Evolutionary conservation across 2,797 vertebrate genomes (phyloP).

Genomic region (Graptemys geographica): DNA sequence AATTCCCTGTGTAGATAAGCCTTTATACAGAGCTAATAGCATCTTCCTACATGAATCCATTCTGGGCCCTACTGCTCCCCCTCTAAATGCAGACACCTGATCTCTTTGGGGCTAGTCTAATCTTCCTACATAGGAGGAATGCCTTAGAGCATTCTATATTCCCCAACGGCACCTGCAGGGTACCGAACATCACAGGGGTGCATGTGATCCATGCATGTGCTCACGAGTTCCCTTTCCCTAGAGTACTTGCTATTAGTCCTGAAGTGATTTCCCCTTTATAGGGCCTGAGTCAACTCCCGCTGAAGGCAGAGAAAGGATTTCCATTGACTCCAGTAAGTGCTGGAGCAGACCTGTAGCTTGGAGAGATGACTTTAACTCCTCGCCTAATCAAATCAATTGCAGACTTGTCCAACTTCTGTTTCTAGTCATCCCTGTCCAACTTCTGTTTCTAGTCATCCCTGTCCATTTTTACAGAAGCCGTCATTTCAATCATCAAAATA

Average conservation of each 20-base stretch:
- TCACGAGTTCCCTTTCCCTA: not conserved
- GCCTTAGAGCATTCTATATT: not conserved
- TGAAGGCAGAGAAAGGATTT: not conserved
- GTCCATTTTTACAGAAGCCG: not conserved
- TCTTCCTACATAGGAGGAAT: not conserved
- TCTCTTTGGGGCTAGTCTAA: not conserved
- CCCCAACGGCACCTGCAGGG: not conserved
- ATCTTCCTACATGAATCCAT: not conserved
- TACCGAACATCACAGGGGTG: not conserved
- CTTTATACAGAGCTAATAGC: not conserved
- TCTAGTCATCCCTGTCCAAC: not conserved
- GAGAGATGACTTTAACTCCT: not conserved
- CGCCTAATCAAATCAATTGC: not conserved
- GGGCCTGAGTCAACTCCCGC: too few species aligned
- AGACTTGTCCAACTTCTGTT: not conserved
- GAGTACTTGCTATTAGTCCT: not conserved
- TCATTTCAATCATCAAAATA: not conserved
- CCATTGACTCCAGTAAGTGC: not conserved
- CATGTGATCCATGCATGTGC: not conserved
- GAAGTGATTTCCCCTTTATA: not conserved
- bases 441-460: not conserved
- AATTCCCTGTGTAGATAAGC: too few species aligned
- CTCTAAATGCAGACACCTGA: not conserved
- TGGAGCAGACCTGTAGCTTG: not conserved
- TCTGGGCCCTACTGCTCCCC: not conserved